phyloP scores from a whole-genome alignment of 2,888 invertebrate species.

The Dendrolimus pini region DNA sequence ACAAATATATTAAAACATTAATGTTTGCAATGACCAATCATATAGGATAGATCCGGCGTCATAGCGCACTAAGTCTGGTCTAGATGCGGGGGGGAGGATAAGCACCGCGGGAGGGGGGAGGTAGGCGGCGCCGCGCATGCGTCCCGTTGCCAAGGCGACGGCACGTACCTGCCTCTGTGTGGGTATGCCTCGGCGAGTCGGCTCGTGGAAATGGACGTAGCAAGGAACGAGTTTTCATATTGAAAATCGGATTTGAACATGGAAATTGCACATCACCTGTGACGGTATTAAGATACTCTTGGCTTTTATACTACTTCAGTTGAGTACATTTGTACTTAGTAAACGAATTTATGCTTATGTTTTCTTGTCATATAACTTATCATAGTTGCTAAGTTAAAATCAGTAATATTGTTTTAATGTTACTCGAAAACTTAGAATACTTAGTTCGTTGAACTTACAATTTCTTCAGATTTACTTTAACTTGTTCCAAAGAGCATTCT shows the following conservation, averaged over 20 bases:
- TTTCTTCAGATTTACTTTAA: too few relatives aligned
- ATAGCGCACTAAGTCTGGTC: constrained; percentile 17
- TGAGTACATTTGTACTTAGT: too few relatives aligned
- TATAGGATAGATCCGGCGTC: constrained; percentile 39
- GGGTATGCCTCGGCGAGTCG: constrained; percentile 23
- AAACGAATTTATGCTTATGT: too few relatives aligned
- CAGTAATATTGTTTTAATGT: too few relatives aligned
- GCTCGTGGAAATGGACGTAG: not conserved
- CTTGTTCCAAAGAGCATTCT: too few relatives aligned
- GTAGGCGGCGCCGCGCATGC: constrained; percentile 75
- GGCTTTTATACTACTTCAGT: too few relatives aligned
- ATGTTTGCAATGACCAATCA: constrained; percentile 53
- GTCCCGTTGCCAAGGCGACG: constrained; percentile 79
- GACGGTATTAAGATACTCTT: not conserved
- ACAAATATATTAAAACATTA: not conserved
- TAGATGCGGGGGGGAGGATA: constrained; percentile 12
- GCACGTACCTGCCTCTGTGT: constrained; percentile 69
- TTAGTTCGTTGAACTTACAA: too few relatives aligned
- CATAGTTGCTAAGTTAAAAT: too few relatives aligned
- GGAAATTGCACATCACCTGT: constrained; percentile 4
- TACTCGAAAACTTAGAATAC: too few relatives aligned
- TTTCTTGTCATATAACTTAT: too few relatives aligned
- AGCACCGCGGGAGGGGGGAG: constrained; percentile 27
- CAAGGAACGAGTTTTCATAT: not conserved
- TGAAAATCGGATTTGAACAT: not conserved